phyloP scores from a whole-genome alignment of 92 coral and sea anemone genomes.

The Actinostola sp. region DNA sequence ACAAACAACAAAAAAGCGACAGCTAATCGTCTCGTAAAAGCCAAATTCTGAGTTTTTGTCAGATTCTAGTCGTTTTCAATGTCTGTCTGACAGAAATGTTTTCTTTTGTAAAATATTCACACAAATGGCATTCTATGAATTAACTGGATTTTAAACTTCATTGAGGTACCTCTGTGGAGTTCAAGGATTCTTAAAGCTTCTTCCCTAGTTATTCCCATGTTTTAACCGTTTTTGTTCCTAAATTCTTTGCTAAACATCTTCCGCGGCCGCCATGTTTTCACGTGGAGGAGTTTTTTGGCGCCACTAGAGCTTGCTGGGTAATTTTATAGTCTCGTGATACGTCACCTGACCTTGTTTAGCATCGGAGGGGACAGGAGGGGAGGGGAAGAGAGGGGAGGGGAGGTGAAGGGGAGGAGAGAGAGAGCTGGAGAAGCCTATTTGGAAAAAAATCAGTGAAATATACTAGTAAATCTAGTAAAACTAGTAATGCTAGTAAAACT shows the following conservation, averaged over 20 bases:
- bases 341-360: constrained; percentile 15
- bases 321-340: constrained; percentile 78
- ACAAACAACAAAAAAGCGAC: constrained; percentile 1
- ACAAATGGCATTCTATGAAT: not conserved
- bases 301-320: constrained; percentile 77
- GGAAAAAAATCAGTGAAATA: too few species aligned
- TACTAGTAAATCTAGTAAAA: too few species aligned
- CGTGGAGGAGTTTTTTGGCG: constrained; percentile 77
- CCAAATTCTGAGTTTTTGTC: not conserved
- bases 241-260: constrained; percentile 15
- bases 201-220: constrained; percentile 78
- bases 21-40: too few species aligned
- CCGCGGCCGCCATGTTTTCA: constrained; percentile 84
- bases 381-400: not conserved
- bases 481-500: too few species aligned
- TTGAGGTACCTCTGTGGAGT: constrained; percentile 70
- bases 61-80: not conserved
- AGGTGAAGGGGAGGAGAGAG: not conserved
- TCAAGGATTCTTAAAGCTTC: constrained; percentile 80
- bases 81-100: too few species aligned
- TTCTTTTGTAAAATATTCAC: not conserved
- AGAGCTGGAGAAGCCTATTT: too few species aligned
- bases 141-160: not conserved
- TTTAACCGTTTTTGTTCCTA: constrained; percentile 11
- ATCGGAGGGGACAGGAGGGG: not conserved